Evolutionary conservation across 2,113 vertebrate species (phyloP).

Genomic region (Carassius carassius): DNA sequence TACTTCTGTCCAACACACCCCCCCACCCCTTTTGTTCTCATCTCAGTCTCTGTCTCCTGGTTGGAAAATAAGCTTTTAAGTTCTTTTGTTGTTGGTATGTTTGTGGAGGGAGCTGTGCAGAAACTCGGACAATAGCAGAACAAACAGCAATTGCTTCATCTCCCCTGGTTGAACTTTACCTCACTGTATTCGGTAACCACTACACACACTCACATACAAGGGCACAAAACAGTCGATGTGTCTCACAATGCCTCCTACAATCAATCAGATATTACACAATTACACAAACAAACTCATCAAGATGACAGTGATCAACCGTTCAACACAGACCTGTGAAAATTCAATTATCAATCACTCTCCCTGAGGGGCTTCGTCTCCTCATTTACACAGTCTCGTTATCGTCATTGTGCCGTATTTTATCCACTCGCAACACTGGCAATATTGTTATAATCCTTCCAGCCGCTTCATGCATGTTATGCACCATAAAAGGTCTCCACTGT

Average conservation of each 20-base stretch:
- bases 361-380: neutral
- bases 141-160: slow-evolving; percentile 6
- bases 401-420: slow-evolving; percentile 1
- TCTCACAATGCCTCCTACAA: neutral
- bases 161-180: neutral
- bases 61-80: slow-evolving; percentile 53
- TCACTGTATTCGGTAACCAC: neutral
- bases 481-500: neutral
- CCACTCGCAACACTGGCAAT: neutral
- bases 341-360: slow-evolving; percentile 43
- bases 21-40: slow-evolving; percentile 29
- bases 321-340: slow-evolving; percentile 45
- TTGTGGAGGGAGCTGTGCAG: neutral
- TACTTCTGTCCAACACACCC: slow-evolving; percentile 19
- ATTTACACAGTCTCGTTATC: slow-evolving; percentile 40
- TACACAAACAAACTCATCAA: slow-evolving; percentile 41
- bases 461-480: slow-evolving; percentile 27
- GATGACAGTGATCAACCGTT: slow-evolving; percentile 44
- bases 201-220: neutral
- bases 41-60: slow-evolving; percentile 46
- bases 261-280: slow-evolving; percentile 31
- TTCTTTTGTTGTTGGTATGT: slow-evolving; percentile 56
- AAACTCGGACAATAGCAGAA: neutral
- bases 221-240: neutral
- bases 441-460: slow-evolving; percentile 40